Percentiles rank a stretch among this genome's conserved stretches.
phyloP scores from a whole-genome alignment of 2,113 vertebrate genomes.

The Gulo gulo region DNA sequence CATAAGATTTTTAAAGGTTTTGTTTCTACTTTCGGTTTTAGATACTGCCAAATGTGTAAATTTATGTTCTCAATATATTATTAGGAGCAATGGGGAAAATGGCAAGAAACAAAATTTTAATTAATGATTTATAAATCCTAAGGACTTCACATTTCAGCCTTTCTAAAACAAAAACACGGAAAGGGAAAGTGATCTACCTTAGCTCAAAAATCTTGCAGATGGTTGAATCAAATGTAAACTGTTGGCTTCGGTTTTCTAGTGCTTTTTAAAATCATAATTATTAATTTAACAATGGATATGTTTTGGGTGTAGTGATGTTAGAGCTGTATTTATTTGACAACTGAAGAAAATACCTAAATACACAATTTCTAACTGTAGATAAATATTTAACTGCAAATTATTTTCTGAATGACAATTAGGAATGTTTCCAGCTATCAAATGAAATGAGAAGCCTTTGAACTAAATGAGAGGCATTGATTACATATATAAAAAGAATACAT shows the following conservation, averaged over 20 bases:
- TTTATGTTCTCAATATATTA: neutral
- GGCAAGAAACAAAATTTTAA: neutral
- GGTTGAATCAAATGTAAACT: neutral
- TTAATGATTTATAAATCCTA: neutral
- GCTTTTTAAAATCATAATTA: neutral
- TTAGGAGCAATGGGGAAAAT: neutral
- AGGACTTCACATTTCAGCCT: neutral
- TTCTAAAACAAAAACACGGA: neutral
- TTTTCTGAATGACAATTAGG: neutral
- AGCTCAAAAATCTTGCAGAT: neutral
- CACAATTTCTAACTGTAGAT: neutral
- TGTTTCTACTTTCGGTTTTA: neutral
- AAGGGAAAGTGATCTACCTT: neutral
- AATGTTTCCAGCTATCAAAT: neutral
- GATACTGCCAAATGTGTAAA: neutral
- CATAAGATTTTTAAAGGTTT: neutral
- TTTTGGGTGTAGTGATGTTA: neutral
- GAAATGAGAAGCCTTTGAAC: neutral
- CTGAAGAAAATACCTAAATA: neutral
- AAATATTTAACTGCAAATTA: neutral
- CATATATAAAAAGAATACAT: neutral
- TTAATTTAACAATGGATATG: neutral
- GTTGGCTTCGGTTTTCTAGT: neutral
- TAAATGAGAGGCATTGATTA: neutral
- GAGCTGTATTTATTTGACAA: neutral